Conservation (phyloP, 2,888 invertebrate genomes). For the Athalia rosae region DNA sequence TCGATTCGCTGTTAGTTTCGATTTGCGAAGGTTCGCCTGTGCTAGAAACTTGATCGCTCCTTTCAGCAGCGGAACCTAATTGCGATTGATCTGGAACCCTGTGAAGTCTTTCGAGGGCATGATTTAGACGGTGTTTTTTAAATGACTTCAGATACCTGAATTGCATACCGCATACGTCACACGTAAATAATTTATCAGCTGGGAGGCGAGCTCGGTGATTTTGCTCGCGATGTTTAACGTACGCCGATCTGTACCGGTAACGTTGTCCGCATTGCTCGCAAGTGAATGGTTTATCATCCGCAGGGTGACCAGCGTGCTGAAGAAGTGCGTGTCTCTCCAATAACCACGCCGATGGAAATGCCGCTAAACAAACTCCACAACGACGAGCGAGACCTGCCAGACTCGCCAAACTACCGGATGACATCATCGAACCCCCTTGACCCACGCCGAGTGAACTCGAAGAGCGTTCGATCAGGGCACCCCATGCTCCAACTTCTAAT, state of each 20-base stretch:
- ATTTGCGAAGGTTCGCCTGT: constrained; percentile 80
- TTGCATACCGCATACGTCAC: constrained; percentile 95
- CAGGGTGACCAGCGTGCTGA: constrained; percentile 83
- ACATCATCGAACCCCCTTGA: constrained; percentile 61
- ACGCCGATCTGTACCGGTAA: constrained; percentile 90
- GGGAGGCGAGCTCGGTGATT: constrained; percentile 91
- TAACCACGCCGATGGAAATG: constrained; percentile 91
- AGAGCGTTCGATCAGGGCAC: constrained; percentile 69
- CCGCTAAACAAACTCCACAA: constrained; percentile 89
- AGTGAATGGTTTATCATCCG: constrained; percentile 91
- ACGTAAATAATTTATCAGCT: constrained; percentile 92
- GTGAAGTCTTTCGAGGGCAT: constrained; percentile 88
- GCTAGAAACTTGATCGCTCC: constrained; percentile 82
- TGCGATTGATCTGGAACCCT: constrained; percentile 72
- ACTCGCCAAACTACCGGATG: constrained; percentile 64
- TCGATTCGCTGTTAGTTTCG: constrained; percentile 76
- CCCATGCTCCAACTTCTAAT: constrained; percentile 73
- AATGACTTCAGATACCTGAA: constrained; percentile 92
- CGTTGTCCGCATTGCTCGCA: constrained; percentile 95
- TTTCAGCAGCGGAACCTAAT: constrained; percentile 63
- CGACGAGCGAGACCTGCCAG: constrained; percentile 75
- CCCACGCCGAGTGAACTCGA: constrained; percentile 68
- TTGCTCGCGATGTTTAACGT: constrained; percentile 89
- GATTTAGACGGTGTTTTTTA: constrained; percentile 91
- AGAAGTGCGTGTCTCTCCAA: constrained; percentile 90